Conservation (phyloP, 2,888 invertebrate genomes). For the Anagyrus pseudococci region DNA sequence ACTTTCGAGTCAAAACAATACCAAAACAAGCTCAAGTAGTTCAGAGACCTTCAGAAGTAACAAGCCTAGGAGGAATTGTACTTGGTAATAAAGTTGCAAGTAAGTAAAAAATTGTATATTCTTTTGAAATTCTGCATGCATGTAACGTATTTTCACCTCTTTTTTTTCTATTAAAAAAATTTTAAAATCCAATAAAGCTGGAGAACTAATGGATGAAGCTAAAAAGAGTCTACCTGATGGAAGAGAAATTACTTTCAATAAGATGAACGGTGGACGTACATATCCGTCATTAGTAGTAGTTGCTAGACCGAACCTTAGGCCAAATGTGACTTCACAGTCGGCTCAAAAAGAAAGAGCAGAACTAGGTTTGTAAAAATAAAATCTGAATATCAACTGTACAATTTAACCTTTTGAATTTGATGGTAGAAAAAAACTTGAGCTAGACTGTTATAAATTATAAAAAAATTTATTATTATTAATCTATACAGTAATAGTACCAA, state of each 20-base stretch:
- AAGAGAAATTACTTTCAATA: constrained; percentile 78
- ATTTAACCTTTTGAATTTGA: constrained; percentile 3
- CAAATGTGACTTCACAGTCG: constrained; percentile 63
- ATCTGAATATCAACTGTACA: neutral
- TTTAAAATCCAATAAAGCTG: constrained; percentile 40
- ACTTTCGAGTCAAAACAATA: constrained; percentile 49
- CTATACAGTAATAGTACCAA: neutral
- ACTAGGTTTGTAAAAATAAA: constrained; percentile 54
- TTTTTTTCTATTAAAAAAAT: neutral
- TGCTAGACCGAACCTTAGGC: constrained; percentile 79
- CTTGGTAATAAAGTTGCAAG: constrained; percentile 55
- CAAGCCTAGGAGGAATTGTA: constrained; percentile 75
- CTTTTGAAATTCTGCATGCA: no score
- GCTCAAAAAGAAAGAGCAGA: constrained; percentile 59
- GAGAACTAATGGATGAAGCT: constrained; percentile 61
- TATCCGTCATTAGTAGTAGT: constrained; percentile 86
- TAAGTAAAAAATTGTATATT: constrained; percentile 35
- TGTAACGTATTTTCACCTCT: no score
- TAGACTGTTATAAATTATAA: no score
- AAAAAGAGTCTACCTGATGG: constrained; percentile 74
- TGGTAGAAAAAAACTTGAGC: no score
- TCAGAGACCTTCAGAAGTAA: constrained; percentile 73
- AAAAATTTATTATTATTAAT: constrained; percentile 14
- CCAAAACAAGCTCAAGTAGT: constrained; percentile 43
- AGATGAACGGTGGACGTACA: constrained; percentile 80